These are phyloP conservation scores for Polylopha cassiicola DNA, from an alignment of 2,888 invertebrate species.

Conservation along the genomic window DNA sequence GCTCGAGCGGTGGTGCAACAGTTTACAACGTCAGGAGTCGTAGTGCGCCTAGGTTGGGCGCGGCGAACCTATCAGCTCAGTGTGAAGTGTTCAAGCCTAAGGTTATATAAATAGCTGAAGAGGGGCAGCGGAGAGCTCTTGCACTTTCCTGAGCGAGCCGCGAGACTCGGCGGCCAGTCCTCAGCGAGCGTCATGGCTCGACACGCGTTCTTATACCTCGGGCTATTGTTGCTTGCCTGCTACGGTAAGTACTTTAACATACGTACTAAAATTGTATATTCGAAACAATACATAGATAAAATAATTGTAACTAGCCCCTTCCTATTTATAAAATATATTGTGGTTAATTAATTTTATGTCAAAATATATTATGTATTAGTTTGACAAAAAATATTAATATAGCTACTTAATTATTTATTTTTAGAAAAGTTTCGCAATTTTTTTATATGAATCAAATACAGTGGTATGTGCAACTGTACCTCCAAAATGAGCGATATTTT, in stretches of 20 bases:
- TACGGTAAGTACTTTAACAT: slow-evolving; percentile 59
- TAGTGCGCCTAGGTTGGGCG: slow-evolving; percentile 55
- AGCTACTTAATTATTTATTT: too few species aligned
- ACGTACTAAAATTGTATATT: background rate
- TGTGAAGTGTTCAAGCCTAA: slow-evolving; percentile 46
- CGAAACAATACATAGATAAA: slow-evolving; percentile 1
- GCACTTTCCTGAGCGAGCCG: slow-evolving; percentile 67
- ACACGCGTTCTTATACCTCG: slow-evolving; percentile 71
- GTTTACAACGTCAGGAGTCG: slow-evolving; percentile 48
- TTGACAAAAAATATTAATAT: slow-evolving; percentile 1
- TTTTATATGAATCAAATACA: too few species aligned
- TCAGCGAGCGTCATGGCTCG: slow-evolving; percentile 76
- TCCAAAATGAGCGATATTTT: too few species aligned
- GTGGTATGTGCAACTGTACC: too few species aligned
- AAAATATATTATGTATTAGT: background rate
- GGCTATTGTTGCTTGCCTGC: slow-evolving; percentile 65
- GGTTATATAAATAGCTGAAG: slow-evolving; percentile 76
- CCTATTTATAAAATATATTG: slow-evolving; percentile 1
- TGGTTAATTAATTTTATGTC: background rate
- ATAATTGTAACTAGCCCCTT: slow-evolving; percentile 7
- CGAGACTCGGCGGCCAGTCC: slow-evolving; percentile 63
- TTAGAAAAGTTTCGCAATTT: too few species aligned
- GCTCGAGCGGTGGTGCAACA: slow-evolving; percentile 43
- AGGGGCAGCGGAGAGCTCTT: slow-evolving; percentile 72
- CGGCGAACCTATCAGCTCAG: slow-evolving; percentile 45